Evolutionary conservation across 2,888 invertebrate genomes (phyloP).

Genomic region (Mythimna pallens): DNA sequence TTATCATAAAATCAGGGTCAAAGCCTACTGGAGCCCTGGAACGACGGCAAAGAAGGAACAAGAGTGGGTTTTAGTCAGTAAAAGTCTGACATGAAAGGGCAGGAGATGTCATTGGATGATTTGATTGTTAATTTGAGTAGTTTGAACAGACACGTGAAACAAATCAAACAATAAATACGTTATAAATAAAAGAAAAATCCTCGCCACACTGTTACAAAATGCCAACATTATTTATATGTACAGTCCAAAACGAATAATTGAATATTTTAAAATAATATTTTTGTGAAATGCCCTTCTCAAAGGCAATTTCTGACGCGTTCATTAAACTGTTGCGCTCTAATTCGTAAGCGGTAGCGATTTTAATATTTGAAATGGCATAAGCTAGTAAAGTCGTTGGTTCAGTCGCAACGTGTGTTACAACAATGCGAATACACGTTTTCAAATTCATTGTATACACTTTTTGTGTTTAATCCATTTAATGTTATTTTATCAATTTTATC

Average conservation of each 20-base stretch:
- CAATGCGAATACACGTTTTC: too few relatives aligned
- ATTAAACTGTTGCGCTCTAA: slow-evolving; percentile 35
- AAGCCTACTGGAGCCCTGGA: too few relatives aligned
- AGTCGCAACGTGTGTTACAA: too few relatives aligned
- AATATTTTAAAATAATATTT: slow-evolving; percentile 51
- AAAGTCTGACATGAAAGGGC: too few relatives aligned
- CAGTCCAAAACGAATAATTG: slow-evolving; percentile 31
- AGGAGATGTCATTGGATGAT: too few relatives aligned
- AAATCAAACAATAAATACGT: not conserved
- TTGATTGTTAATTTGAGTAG: too few relatives aligned
- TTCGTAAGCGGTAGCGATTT: slow-evolving; percentile 11
- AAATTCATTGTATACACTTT: too few relatives aligned
- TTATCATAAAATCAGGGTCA: not conserved
- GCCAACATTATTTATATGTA: slow-evolving; percentile 25
- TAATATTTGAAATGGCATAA: not conserved
- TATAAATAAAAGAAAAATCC: slow-evolving; percentile 14
- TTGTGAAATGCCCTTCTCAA: slow-evolving; percentile 42
- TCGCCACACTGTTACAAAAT: not conserved
- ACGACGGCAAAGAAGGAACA: too few relatives aligned
- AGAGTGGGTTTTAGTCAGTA: too few relatives aligned
- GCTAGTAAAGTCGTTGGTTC: too few relatives aligned
- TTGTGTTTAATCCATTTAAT: too few relatives aligned
- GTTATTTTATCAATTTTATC: too few relatives aligned
- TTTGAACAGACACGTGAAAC: not conserved
- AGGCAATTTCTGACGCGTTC: slow-evolving; percentile 48